Evolutionary conservation across 2,113 vertebrate species (phyloP), one percentile per base, ranked within the genome.

Genomic region (Rhea americana): DNA sequence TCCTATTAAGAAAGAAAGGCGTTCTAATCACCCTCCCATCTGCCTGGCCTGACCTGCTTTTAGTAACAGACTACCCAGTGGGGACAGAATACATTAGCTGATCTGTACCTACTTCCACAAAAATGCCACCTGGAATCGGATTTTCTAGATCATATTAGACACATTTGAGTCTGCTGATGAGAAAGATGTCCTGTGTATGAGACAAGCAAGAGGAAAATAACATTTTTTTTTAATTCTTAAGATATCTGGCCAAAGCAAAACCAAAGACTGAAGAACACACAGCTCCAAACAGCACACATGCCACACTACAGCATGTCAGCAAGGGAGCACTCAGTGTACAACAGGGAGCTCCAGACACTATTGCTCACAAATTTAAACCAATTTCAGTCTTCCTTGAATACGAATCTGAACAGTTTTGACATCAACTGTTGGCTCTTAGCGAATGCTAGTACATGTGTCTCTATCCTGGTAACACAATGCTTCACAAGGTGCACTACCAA

Each of bases 1-100:
- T 96, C 93, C 85, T 91, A 76, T 95, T 93, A 91, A 65, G 84
- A 80, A 83, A 61, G 32, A 79, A 74, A 73, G 67, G 10, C 75
- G 41, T 43, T 25, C 56, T 91, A 71, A 83, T 82, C 70, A 43
- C 62, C 68, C 47, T 19, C 63, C 39, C 19, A 1, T 48, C 90
- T 75, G 80, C 32, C 63, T 9, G 3, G 20, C 22, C 92, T 90
- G 91, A 87, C 70, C 87, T 21, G 26, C 39, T 28, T 76, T 80
- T 18, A 35, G 39, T 4, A 14, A 26, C 28, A 22, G 15, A 17
- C 19, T 6, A 35, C 25, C 12, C 28, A 71, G 39, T 0, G 5
- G 61, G 55, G 28, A 73, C 9, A 28, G 63, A 43, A 59, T 15
- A 56, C 24, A 50, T 11, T 58, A 50, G n/a, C 61, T 68, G 13